Conservation (phyloP, 2,888 invertebrate species). For the Lutraria lutraria region DNA sequence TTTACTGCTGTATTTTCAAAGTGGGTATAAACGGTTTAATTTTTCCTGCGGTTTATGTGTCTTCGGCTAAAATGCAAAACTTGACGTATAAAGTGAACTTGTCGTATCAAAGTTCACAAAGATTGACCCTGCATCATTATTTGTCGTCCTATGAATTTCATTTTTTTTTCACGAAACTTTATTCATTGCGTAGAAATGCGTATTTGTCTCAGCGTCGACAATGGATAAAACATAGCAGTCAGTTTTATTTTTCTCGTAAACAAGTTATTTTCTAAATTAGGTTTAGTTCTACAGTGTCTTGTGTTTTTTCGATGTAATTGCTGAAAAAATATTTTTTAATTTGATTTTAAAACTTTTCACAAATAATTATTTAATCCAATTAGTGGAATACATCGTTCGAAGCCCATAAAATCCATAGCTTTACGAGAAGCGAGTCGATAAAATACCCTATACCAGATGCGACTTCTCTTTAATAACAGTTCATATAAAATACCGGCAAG, state of each 20-base stretch:
- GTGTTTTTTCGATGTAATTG: background rate
- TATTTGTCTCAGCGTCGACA: background rate
- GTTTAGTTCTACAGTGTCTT: background rate
- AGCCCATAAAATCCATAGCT: background rate
- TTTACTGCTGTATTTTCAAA: constrained; percentile 12
- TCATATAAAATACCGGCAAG: constrained; percentile 31
- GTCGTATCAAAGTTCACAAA: constrained; percentile 15
- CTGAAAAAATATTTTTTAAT: background rate
- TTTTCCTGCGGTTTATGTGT: background rate
- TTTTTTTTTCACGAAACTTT: constrained; percentile 7
- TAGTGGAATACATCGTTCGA: background rate
- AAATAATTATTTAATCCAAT: constrained; percentile 21
- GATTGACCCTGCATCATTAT: background rate
- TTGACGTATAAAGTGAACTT: background rate
- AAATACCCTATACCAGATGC: constrained; percentile 10
- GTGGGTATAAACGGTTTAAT: background rate
- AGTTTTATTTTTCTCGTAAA: background rate
- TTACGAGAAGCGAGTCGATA: background rate
- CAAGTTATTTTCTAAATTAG: constrained; percentile 1
- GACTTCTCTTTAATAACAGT: constrained; percentile 37
- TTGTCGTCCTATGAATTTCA: constrained; percentile 5
- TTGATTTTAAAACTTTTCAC: constrained; percentile 15
- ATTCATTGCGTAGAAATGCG: background rate
- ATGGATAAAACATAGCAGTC: background rate
- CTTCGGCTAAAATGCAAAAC: background rate